phyloP scores from a whole-genome alignment of 2,888 invertebrate genomes.

The Neoitamus cyanurus region DNA sequence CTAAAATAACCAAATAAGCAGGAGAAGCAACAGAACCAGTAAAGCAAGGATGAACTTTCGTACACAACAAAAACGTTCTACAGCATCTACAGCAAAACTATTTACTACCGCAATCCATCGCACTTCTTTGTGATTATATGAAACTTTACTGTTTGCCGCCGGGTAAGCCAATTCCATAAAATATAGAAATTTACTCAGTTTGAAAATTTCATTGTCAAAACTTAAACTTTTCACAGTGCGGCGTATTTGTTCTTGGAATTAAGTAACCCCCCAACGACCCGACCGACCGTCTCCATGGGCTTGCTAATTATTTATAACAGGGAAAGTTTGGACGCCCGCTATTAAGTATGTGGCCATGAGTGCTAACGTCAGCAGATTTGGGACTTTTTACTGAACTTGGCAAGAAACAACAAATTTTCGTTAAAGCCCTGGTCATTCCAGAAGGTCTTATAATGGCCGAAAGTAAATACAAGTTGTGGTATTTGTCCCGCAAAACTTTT shows the following conservation, averaged over 20 bases:
- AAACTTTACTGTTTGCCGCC: background rate
- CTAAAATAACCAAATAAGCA: background rate
- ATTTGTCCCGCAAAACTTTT: slow-evolving; percentile 7
- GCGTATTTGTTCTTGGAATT: background rate
- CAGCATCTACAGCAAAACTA: background rate
- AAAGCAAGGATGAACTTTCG: background rate
- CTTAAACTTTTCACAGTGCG: background rate
- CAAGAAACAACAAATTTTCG: slow-evolving; percentile 14
- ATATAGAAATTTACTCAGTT: background rate
- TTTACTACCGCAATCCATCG: background rate
- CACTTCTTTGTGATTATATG: background rate
- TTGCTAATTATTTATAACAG: background rate
- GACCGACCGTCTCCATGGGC: background rate
- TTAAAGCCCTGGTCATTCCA: slow-evolving; percentile 3
- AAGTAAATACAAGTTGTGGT: slow-evolving; percentile 5
- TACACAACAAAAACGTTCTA: background rate
- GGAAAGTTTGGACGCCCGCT: background rate
- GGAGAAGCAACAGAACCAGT: background rate
- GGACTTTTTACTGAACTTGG: background rate
- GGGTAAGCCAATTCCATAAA: background rate
- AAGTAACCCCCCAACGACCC: background rate
- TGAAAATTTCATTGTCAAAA: background rate
- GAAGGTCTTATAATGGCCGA: background rate
- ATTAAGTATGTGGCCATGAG: background rate
- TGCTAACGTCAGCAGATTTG: background rate